Conservation (phyloP, 30 jellyfish, hydroid and myxozoan genomes). For the Chrysaora quinquecirrha region DNA sequence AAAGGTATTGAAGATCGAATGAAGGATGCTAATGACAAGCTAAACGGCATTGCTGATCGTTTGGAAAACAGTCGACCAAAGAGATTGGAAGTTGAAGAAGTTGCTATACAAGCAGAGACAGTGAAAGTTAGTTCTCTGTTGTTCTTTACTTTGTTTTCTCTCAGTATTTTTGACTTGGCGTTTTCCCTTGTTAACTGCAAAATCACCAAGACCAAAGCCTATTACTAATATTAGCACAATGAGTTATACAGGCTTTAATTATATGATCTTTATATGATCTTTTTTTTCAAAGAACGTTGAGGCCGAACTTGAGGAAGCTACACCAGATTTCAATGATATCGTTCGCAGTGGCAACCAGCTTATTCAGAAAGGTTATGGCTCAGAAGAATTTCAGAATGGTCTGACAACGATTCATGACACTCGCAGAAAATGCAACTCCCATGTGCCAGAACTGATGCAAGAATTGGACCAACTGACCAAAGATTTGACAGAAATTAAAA, state of each 20-base stretch:
- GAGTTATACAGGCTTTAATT: no score
- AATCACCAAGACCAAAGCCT: no score
- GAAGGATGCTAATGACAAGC: slow-evolving; percentile 52
- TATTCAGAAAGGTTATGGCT: slow-evolving; percentile 63
- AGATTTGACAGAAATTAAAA: slow-evolving; percentile 47
- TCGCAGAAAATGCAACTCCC: slow-evolving; percentile 10
- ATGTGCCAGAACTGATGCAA: slow-evolving; percentile 48
- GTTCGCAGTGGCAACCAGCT: slow-evolving; percentile 60
- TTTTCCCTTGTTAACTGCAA: no score
- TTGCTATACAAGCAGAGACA: slow-evolving; percentile 45
- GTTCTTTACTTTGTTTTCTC: background rate
- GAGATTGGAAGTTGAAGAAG: slow-evolving; percentile 78
- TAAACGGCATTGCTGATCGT: slow-evolving; percentile 47
- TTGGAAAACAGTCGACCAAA: slow-evolving; percentile 76
- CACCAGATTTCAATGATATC: slow-evolving; percentile 74
- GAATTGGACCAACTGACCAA: slow-evolving; percentile 59
- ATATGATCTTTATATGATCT: no score
- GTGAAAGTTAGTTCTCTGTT: slow-evolving; percentile 24
- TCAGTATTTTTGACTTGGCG: no score
- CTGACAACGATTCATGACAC: slow-evolving; percentile 11
- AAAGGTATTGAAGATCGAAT: slow-evolving; percentile 63
- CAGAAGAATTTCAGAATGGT: slow-evolving; percentile 46
- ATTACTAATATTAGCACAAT: no score
- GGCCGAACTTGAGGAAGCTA: slow-evolving; percentile 58
- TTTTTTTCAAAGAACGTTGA: slow-evolving; percentile 56